These are phyloP conservation scores for Nemapogon koenigi DNA, from an alignment of 2,888 invertebrate genomes.

Conservation along the genomic window DNA sequence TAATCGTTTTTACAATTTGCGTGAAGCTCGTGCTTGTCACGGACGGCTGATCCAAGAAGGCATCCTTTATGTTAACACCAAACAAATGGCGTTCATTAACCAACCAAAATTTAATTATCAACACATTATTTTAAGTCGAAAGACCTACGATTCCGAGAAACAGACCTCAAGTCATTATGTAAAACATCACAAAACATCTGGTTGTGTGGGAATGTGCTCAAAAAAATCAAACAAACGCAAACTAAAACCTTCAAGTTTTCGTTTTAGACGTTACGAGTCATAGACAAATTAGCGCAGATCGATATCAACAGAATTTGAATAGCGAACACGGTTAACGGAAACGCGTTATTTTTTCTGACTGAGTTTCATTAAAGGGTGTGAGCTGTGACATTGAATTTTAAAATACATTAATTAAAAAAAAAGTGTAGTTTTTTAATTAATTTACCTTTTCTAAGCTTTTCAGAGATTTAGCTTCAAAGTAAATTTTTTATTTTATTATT, in stretches of 20 bases:
- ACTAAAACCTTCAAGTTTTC: conserved; percentile 11
- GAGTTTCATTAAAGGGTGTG: too few species aligned
- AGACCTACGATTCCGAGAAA: conserved; percentile 26
- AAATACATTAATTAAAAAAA: too few species aligned
- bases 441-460: too few species aligned
- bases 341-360: conserved; percentile 59
- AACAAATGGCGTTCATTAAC: conserved; percentile 37
- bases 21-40: too few species aligned
- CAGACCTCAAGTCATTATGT: conserved; percentile 14
- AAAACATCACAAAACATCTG: conserved; percentile 5
- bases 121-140: conserved; percentile 27
- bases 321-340: conserved; percentile 39
- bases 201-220: conserved; percentile 9
- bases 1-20: too few species aligned
- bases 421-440: conserved; percentile 61
- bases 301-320: conserved; percentile 49
- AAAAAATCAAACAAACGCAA: not conserved
- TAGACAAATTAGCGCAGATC: conserved; percentile 62
- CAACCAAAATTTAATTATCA: conserved; percentile 36
- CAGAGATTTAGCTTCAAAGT: too few species aligned
- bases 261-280: conserved; percentile 25
- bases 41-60: too few species aligned
- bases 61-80: conserved; percentile 26
- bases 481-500: too few species aligned
- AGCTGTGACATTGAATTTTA: too few species aligned